These are phyloP conservation scores for Luidia sarsii DNA, from an alignment of 53 echinoderm and acorn worm species.

Conservation along the genomic window DNA sequence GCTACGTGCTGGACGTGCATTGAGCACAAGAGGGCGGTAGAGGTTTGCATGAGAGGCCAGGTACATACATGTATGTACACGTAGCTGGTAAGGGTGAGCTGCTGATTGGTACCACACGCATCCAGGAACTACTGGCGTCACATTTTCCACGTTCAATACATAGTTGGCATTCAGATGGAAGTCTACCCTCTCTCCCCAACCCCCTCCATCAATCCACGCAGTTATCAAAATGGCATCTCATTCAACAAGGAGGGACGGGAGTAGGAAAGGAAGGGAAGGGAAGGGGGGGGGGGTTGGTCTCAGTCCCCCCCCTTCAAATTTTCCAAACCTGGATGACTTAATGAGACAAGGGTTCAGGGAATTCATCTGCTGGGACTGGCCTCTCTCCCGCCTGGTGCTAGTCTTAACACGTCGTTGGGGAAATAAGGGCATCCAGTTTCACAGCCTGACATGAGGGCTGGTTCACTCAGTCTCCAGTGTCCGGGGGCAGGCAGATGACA, in stretches of 20 bases:
- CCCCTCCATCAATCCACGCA: too few species aligned
- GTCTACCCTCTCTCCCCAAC: too few species aligned
- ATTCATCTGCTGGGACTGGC: background rate
- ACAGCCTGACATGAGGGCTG: background rate
- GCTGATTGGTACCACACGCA: too few species aligned
- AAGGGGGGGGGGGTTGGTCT: background rate
- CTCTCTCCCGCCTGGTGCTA: background rate
- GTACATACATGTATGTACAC: background rate
- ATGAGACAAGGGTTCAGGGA: constrained; percentile 9
- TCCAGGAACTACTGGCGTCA: too few species aligned
- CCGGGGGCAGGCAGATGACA: constrained; percentile 42
- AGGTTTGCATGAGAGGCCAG: background rate
- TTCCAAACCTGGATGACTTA: constrained; percentile 8
- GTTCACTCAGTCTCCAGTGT: background rate
- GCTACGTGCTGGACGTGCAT: too few species aligned
- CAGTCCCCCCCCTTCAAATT: background rate
- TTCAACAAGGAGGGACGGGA: too few species aligned
- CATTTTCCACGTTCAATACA: too few species aligned
- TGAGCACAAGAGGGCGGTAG: constrained; percentile 44
- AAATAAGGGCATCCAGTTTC: constrained; percentile 25
- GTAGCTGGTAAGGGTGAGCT: too few species aligned
- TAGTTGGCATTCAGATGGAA: too few species aligned
- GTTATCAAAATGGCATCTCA: too few species aligned
- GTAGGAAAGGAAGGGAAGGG: too few species aligned
- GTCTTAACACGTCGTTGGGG: background rate